Evolutionary conservation across 2,888 invertebrate genomes (phyloP), one percentile per base, ranked within the genome.

Genomic region (Himalopsyche japonica): DNA sequence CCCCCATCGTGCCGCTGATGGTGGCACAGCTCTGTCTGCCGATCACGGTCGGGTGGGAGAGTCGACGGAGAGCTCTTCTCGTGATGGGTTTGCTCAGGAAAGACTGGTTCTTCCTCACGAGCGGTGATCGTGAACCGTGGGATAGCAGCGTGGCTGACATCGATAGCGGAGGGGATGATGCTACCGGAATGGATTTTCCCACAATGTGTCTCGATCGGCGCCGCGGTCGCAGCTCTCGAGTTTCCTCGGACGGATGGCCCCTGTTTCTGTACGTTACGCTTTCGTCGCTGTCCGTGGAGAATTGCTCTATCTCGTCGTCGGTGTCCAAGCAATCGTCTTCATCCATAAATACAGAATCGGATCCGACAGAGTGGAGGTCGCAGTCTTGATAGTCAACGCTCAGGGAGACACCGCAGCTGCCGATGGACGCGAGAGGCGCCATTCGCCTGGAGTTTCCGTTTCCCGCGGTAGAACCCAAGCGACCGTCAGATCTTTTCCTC

Each of bases 271-370:
- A 87, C 81, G 81, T 82, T 48, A 83, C 80, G 79, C 90, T 92
- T 84, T 94, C 94, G 87, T 96, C 96, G 88, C 96, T 97, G 89
- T 97, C 97, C 57, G 96, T 96, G 85, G 96, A 96, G 89, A 97
- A 95, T 88, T 96, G 96, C 88, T 96, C 96, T 88, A 96, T 95
- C 89, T 97, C 97, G 88, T 96, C 96, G 89, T 97, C 97, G 20
- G 97, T 97, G 88, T 94, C 93, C 82, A 91, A 93, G 87, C 92
- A 92, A 48, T 91, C 91, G 86, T 94, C 95, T 88, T 94, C 94
- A 89, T 95, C 95, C 83, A 94, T 93, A 90, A 97, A 97, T 84
- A 97, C 96, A 27, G 97, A 96, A 90, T 97, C 97, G 81, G 96
- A 95, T 76, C 95, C 95, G 84, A 95, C 93, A 20, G 95, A 94